Evolutionary conservation across 1,140 invertebrate species (phyloP), one percentile per base, ranked within the genome.

Genomic region (Apis mellifera): DNA sequence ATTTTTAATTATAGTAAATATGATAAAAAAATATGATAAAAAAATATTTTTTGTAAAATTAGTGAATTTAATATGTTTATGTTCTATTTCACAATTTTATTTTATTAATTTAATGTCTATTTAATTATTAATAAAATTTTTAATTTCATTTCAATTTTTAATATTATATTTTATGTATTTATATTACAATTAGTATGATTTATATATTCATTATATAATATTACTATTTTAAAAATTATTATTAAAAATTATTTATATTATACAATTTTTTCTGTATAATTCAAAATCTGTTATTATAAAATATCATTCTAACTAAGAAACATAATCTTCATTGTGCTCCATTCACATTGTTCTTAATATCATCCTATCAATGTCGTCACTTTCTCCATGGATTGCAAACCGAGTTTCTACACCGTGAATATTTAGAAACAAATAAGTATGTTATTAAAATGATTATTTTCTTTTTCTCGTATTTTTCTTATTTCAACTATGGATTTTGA

Each of bases 341-440:
- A 21, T 68, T 68, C 32, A 13, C 65, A 68, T 68, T 68, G 65
- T 68, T 68, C 65, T 68, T 48, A 68, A 68, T 68, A 32, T 42
- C 65, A 68, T 68, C 11, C 21, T 48, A 42, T 42, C 65, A 68
- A 68, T 68, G 32, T 68, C 65, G 11, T 68, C 42, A 42, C 65
- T 68, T 68, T 68, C 32, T 68, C 65, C 12, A 32, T 68, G 12
- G 32, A 11, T 15, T 68, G 9, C 32, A 42, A 9, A 32, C 7
- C 32, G n/a, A 17, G 19, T 12, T n/a, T 13, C 17, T 68, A 68
- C 65, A 21, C 65, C 9, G 15, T 11, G 23, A 21, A 42, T 42
- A 66, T 19, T n/a, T 13, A 11, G 13, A 68, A 32, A 19, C 32
- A 12, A 3, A 21, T n/a, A n/a, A 42, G 32, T 42, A 68, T 48